Percentiles rank a stretch among this genome's conserved stretches.
These are phyloP conservation scores for Epizoanthus illoricatus DNA, from an alignment of 92 coral and sea anemone genomes.

Conservation along the genomic window DNA sequence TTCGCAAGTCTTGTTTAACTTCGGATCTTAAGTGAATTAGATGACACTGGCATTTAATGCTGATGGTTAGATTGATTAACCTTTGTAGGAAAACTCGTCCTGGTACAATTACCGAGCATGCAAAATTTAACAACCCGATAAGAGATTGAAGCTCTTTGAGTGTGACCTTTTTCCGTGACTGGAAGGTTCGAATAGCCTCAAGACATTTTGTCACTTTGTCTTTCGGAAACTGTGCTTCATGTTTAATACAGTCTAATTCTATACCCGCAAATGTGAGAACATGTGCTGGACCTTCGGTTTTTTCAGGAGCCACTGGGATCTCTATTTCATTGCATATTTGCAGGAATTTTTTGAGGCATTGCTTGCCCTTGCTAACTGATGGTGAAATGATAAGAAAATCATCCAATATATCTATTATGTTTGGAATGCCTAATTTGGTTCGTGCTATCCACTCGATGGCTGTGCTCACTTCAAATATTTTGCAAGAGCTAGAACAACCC, in stretches of 20 bases:
- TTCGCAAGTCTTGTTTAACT: constrained; percentile 26
- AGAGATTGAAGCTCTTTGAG: constrained; percentile 49
- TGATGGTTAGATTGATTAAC: constrained; percentile 44
- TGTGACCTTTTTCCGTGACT: constrained; percentile 37
- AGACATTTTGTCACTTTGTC: constrained; percentile 42
- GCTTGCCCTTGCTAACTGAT: constrained; percentile 1
- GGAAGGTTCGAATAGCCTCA: not conserved
- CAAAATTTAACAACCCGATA: constrained; percentile 49
- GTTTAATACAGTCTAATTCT: constrained; percentile 36
- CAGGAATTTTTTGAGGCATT: not conserved
- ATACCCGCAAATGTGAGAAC: constrained; percentile 45
- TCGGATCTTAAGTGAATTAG: constrained; percentile 24
- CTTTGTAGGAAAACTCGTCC: constrained; percentile 47
- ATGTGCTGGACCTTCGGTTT: constrained; percentile 40
- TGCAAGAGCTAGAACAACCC: constrained; percentile 49
- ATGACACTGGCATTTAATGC: constrained; percentile 31
- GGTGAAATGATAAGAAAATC: constrained; percentile 48
- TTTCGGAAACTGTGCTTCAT: constrained; percentile 48
- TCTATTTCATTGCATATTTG: constrained; percentile 33
- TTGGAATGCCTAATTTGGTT: constrained; percentile 15
- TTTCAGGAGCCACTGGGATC: constrained; percentile 50
- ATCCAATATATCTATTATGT: constrained; percentile 48
- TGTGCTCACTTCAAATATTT: constrained; percentile 54
- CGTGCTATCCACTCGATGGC: constrained; percentile 56
- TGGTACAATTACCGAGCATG: constrained; percentile 43